A percentile compares a stretch with the other conserved stretches of the same genome.
Evolutionary conservation across 2,888 invertebrate genomes (phyloP).

Genomic region (Brachypalpus laphriformis): DNA sequence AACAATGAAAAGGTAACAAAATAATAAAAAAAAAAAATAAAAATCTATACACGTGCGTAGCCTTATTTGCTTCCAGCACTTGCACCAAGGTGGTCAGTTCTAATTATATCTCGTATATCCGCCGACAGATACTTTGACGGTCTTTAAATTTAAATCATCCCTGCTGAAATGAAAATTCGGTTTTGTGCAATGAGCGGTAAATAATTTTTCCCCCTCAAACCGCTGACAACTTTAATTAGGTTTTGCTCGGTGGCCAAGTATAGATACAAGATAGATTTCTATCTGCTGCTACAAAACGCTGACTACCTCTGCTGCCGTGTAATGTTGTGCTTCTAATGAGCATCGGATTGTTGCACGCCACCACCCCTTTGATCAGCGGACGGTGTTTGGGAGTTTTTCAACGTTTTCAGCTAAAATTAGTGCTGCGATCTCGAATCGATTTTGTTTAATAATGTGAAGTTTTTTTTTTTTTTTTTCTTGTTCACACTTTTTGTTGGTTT

Average conservation of each 20-base stretch:
- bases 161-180: conserved; percentile 10
- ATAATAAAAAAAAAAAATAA: background rate
- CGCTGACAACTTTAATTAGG: conserved; percentile 22
- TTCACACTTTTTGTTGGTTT: background rate
- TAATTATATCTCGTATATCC: background rate
- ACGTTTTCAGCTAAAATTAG: conserved; percentile 25
- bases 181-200: conserved; percentile 6
- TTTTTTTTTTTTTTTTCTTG: too few relatives aligned
- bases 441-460: conserved; percentile 13
- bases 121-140: background rate
- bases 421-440: conserved; percentile 26
- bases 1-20: background rate
- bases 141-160: background rate
- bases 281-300: background rate
- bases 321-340: conserved; percentile 16
- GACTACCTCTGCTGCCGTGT: background rate
- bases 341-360: conserved; percentile 2
- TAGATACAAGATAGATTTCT: conserved; percentile 17
- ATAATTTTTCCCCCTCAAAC: background rate
- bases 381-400: conserved; percentile 16
- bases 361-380: background rate
- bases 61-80: background rate
- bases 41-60: conserved; percentile 3
- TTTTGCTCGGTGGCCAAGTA: conserved; percentile 3
- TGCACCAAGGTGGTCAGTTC: conserved; percentile 9